Evolutionary conservation across 2,113 vertebrate species (phyloP).

Genomic region (Mustelus asterias): DNA sequence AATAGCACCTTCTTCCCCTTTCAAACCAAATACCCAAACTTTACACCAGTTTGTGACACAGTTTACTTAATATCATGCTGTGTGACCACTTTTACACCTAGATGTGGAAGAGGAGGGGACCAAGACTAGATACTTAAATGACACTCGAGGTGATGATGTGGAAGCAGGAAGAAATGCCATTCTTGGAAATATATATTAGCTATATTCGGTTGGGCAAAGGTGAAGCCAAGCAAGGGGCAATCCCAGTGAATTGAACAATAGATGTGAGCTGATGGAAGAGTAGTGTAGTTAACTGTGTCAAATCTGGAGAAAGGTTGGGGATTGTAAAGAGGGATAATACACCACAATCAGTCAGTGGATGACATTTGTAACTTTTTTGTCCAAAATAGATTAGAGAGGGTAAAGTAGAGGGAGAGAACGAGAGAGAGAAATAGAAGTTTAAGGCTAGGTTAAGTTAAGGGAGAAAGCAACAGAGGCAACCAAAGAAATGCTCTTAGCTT

Average conservation of each 20-base stretch:
- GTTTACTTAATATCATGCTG: no score
- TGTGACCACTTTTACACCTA: not conserved
- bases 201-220: not conserved
- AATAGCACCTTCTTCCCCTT: no score
- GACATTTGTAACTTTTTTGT: not conserved
- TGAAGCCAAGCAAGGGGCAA: not conserved
- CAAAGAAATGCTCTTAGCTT: no score
- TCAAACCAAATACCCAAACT: no score
- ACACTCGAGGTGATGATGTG: not conserved
- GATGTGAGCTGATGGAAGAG: not conserved
- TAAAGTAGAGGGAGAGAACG: no score
- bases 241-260: not conserved
- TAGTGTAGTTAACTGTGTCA: not conserved
- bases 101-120: not conserved
- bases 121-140: not conserved
- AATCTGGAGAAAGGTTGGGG: not conserved
- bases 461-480: no score
- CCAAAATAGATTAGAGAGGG: no score
- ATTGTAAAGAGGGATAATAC: not conserved
- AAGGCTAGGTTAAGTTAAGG: no score
- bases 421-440: no score
- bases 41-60: no score
- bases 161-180: not conserved
- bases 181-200: not conserved
- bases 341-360: not conserved